Conservation (phyloP, 2,888 invertebrate genomes). For the Agriotes lineatus region DNA sequence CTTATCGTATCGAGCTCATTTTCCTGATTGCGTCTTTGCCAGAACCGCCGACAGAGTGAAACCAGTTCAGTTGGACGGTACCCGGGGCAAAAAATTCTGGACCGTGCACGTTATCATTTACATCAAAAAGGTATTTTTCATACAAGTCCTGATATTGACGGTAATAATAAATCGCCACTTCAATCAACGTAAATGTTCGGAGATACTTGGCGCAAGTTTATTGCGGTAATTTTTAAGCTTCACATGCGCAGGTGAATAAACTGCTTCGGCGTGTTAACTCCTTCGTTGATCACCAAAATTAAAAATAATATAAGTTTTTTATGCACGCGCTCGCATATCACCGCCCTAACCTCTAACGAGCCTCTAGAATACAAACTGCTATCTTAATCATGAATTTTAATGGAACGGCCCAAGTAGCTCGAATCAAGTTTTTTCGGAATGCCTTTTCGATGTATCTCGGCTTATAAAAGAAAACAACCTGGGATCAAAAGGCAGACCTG, state of each 20-base stretch:
- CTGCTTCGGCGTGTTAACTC: conserved; percentile 13
- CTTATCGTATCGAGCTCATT: conserved; percentile 1
- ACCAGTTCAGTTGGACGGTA: conserved; percentile 4
- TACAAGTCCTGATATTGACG: conserved; percentile 14
- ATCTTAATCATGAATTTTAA: conserved; percentile 16
- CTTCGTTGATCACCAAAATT: conserved; percentile 14
- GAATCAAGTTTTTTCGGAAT: conserved; percentile 5
- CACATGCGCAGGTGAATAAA: conserved; percentile 23
- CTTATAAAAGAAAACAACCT: conserved; percentile 3
- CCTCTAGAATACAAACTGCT: conserved; percentile 6
- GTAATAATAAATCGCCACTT: conserved; percentile 20
- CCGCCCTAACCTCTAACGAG: conserved; percentile 1
- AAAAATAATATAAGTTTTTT: conserved; percentile 15
- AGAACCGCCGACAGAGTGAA: conserved; percentile 9
- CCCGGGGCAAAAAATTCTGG: conserved; percentile 1
- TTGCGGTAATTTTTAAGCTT: conserved; percentile 15
- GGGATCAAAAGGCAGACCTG: not conserved
- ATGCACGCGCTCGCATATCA: not conserved
- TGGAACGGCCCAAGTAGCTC: not conserved
- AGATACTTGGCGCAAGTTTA: conserved; percentile 4
- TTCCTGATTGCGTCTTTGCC: not conserved
- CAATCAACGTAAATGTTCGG: conserved; percentile 13
- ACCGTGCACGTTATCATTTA: conserved; percentile 8
- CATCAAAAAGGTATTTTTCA: conserved; percentile 20
- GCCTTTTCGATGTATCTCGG: not conserved